Evolutionary conservation across 2,113 vertebrate genomes (phyloP).

Genomic region (Corydoras maculifer): DNA sequence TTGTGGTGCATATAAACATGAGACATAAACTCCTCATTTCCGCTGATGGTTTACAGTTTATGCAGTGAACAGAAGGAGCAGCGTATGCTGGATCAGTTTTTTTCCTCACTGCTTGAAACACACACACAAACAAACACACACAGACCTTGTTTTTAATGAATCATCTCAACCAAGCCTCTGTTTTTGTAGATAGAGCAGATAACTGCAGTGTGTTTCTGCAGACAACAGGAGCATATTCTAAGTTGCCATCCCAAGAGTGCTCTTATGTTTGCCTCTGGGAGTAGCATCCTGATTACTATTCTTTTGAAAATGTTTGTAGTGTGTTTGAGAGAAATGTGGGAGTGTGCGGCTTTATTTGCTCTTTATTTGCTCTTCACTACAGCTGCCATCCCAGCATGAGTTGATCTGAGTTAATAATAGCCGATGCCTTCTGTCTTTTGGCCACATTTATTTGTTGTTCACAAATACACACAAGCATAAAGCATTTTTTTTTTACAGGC

Average conservation of each 20-base stretch:
- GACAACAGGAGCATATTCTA: neutral
- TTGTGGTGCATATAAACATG: constrained; percentile 22
- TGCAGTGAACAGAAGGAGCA: constrained; percentile 34
- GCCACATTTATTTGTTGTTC: constrained; percentile 29
- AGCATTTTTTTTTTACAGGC: neutral
- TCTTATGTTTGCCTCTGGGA: neutral
- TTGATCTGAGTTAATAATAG: constrained; percentile 67
- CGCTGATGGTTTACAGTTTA: constrained; percentile 32
- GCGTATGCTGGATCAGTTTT: constrained; percentile 25
- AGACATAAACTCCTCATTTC: constrained; percentile 29
- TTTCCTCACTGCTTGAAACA: neutral
- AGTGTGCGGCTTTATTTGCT: constrained; percentile 50
- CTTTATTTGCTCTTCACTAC: constrained; percentile 42
- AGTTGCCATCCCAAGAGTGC: neutral
- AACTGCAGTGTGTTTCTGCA: constrained; percentile 39
- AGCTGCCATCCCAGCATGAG: constrained; percentile 58
- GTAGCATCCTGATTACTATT: neutral
- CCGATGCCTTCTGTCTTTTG: constrained; percentile 50
- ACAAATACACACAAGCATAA: constrained; percentile 1
- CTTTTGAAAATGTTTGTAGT: constrained; percentile 11
- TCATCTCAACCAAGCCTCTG: constrained; percentile 25
- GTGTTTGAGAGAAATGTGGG: constrained; percentile 24
- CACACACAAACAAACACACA: constrained; percentile 16
- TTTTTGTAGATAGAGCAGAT: neutral
- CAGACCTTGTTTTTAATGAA: constrained; percentile 48